Evolutionary conservation across 2,888 invertebrate species (phyloP).

Genomic region (Trichogramma evanescens): DNA sequence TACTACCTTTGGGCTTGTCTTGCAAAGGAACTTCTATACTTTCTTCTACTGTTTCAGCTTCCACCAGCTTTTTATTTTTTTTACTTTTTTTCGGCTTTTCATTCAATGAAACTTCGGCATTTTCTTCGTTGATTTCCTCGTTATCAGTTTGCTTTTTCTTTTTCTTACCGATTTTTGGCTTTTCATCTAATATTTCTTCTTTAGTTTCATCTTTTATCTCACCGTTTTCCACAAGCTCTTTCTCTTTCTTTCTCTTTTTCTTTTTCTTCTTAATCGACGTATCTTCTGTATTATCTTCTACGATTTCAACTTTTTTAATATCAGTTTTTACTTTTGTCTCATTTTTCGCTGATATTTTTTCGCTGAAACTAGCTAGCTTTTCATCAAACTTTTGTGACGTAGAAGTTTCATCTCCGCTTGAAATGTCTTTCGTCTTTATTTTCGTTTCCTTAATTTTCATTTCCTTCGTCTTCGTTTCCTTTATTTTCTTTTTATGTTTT

Average conservation of each 20-base stretch:
- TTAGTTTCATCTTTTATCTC: not conserved
- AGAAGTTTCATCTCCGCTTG: no score
- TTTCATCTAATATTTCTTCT: not conserved
- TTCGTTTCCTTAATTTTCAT: no score
- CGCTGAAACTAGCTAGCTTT: no score
- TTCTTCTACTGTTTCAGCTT: not conserved
- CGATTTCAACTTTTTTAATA: not conserved
- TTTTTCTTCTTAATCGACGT: not conserved
- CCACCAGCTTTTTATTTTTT: not conserved
- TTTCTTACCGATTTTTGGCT: not conserved
- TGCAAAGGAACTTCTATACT: no score
- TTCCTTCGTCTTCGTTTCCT: no score
- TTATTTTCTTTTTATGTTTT: no score
- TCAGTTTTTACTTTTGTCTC: no score
- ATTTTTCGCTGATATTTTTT: no score
- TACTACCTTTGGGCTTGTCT: no score
- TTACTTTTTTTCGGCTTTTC: not conserved
- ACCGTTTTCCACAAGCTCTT: not conserved
- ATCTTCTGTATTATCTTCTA: not conserved
- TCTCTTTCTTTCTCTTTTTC: not conserved
- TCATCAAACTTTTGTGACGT: no score
- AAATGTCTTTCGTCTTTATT: no score
- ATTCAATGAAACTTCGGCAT: not conserved
- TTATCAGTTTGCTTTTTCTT: not conserved
- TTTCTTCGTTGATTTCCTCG: not conserved